These are phyloP conservation scores for Euplexia lucipara DNA, from an alignment of 2,888 invertebrate species.

Conservation along the genomic window DNA sequence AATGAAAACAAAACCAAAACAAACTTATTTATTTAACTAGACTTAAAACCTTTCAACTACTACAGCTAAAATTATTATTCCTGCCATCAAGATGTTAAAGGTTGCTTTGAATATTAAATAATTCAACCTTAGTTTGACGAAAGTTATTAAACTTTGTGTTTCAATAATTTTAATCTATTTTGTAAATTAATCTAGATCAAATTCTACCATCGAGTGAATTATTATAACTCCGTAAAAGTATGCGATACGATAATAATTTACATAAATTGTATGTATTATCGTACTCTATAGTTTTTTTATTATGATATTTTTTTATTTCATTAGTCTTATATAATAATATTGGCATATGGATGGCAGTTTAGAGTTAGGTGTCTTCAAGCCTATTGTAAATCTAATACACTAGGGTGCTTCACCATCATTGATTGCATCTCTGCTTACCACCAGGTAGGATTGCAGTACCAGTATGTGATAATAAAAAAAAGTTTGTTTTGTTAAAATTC, in stretches of 20 bases:
- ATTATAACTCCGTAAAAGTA: conserved; percentile 9
- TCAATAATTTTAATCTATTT: conserved; percentile 20
- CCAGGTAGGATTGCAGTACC: too few species aligned
- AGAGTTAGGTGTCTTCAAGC: too few species aligned
- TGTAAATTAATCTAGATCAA: conserved; percentile 27
- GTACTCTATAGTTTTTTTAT: too few species aligned
- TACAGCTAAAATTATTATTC: conserved; percentile 7
- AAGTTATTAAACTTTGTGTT: conserved; percentile 22
- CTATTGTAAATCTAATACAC: too few species aligned
- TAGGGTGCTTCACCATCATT: too few species aligned
- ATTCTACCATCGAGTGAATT: conserved; percentile 7
- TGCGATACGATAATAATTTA: neutral
- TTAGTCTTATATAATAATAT: too few species aligned
- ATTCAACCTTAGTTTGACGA: conserved; percentile 1
- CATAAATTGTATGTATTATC: too few species aligned
- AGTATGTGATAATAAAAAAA: too few species aligned
- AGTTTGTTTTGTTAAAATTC: too few species aligned
- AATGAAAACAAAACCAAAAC: neutral
- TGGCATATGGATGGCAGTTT: too few species aligned
- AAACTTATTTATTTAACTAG: neutral
- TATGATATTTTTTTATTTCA: too few species aligned
- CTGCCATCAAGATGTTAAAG: neutral
- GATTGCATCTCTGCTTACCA: too few species aligned
- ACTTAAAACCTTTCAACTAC: neutral
- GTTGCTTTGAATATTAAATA: conserved; percentile 13